Evolutionary conservation across 2,797 vertebrate species (phyloP), one percentile per base, ranked within the genome.

Genomic region (Pangasius sanitwongsei): DNA sequence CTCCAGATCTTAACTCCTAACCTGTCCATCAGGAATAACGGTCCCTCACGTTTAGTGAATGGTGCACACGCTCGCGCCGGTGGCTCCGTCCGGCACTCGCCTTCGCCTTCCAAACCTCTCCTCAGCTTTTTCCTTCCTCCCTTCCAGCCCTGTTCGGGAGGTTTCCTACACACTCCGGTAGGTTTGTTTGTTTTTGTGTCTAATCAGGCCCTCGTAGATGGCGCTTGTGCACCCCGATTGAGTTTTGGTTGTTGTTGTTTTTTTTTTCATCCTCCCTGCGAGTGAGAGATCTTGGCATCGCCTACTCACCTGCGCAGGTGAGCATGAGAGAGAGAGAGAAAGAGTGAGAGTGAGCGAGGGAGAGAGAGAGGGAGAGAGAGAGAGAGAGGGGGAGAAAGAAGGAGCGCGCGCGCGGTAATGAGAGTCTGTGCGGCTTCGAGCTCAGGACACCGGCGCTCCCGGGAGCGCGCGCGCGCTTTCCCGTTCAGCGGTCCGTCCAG

Each of bases 11-110:
- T 96, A 87, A 87, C 75, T 87, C 70, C 77, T 82, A 97, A 98
- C 97, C 97, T 97, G 96, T 96, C 96, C 94, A 95, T 96, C 96
- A 96, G 97, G 97, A 97, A 97, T 97, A 96, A 96, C 96, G 96
- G 96, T 96, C 95, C 96, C 95, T 95, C 95, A 95, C 94, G 95
- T 88, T 65, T 18, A 70, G 77, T 55, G 55, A 53, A 80, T 55
- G 75, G 13, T 80, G 18, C 48, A 61, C 44, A 50, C 86, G 61
- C 57, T 18, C 59, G 61, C 86, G 61, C 75, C 48, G 6, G 20
- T 16, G 74, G 59, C 50, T 53, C 23, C 44, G 34, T 78, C 78
- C 63, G 94, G 94, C 95, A 95, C 96, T 95, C 96, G 94, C 94
- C 95, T 94, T 94, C 95, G 94, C 34, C 95, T 94, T 92, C 94